Evolutionary conservation across 2,797 vertebrate species (phyloP).

Genomic region (Euphonia xanthogaster): DNA sequence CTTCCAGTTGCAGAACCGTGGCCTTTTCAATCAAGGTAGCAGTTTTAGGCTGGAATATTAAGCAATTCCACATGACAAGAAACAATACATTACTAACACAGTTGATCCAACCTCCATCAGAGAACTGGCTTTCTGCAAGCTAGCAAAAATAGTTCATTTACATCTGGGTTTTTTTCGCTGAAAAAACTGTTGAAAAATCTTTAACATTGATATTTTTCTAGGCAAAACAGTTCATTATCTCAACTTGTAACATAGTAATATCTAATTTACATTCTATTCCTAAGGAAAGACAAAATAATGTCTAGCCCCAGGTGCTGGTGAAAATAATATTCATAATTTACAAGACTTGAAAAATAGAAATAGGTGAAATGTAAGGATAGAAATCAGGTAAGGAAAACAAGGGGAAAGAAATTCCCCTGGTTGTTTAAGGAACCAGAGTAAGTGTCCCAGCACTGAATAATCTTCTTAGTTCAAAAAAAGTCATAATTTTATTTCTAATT

Average conservation of each 20-base stretch:
- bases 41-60: not conserved
- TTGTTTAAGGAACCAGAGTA: not conserved
- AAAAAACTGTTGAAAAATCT: not conserved
- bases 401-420: not conserved
- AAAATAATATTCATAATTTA: not conserved
- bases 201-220: not conserved
- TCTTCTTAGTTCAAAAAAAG: not conserved
- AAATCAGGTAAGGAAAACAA: not conserved
- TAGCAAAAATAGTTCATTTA: not conserved
- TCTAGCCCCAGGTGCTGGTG: not conserved
- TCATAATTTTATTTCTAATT: not conserved
- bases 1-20: not conserved
- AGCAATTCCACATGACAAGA: not conserved
- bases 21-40: not conserved
- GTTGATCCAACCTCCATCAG: not conserved
- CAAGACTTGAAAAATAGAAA: not conserved
- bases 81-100: not conserved
- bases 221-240: not conserved
- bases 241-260: not conserved
- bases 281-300: not conserved
- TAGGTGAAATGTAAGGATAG: not conserved
- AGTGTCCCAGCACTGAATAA: not conserved
- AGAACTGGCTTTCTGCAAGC: not conserved
- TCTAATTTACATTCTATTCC: not conserved
- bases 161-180: not conserved